Conservation (phyloP, 2,113 vertebrate species). For the Amazona vittata region DNA sequence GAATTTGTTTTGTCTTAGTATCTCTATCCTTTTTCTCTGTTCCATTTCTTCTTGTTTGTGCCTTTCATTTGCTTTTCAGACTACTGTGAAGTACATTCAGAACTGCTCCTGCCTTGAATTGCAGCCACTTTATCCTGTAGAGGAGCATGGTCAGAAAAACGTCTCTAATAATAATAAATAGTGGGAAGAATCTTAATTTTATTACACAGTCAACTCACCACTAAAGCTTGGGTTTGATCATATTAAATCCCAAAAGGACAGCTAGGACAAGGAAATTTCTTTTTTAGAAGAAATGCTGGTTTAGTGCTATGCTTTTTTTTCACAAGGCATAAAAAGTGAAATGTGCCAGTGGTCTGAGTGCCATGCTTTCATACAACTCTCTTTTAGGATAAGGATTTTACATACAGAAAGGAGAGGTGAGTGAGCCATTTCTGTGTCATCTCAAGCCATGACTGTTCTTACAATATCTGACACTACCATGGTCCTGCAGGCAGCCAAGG, state of each 20-base stretch:
- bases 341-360: not conserved
- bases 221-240: not conserved
- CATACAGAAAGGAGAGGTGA: not conserved
- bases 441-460: not conserved
- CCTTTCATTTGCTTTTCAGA: not conserved
- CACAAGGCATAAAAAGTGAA: not conserved
- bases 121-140: not conserved
- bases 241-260: not conserved
- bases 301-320: not conserved
- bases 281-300: not conserved
- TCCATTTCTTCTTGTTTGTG: not conserved
- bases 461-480: not conserved
- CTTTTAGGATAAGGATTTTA: not conserved
- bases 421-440: not conserved
- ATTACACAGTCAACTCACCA: not conserved
- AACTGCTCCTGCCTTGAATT: not conserved
- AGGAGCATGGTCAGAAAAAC: not conserved
- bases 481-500: not conserved
- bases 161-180: not conserved
- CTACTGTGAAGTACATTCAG: not conserved
- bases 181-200: not conserved
- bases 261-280: not conserved
- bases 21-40: not conserved
- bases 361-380: not conserved
- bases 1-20: not conserved